A percentile compares a stretch with the other conserved stretches of the same genome.
phyloP scores from a whole-genome alignment of 2,113 vertebrate species.

The Phalacrocorax pelagicus region DNA sequence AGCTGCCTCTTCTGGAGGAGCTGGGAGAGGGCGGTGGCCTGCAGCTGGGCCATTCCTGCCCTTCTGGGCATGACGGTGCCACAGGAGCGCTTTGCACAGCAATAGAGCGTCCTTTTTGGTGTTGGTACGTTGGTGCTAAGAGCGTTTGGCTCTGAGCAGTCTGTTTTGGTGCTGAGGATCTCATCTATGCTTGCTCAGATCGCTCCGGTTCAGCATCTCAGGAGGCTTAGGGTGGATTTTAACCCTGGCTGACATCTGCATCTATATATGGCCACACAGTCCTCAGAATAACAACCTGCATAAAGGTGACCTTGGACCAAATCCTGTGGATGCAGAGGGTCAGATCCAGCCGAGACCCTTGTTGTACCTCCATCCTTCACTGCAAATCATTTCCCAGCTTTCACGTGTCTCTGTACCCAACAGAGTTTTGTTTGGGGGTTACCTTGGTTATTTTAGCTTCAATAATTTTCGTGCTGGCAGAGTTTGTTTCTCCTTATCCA shows the following conservation, averaged over 20 bases:
- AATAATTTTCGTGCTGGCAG: not conserved
- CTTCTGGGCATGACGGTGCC: not conserved
- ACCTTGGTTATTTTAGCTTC: not conserved
- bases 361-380: not conserved
- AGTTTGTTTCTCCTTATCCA: not conserved
- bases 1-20: not conserved
- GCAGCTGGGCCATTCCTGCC: not conserved
- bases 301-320: not conserved
- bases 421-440: not conserved
- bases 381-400: not conserved
- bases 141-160: not conserved
- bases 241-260: not conserved
- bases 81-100: rapidly evolving
- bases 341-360: not conserved
- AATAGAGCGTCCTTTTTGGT: not conserved
- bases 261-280: rapidly evolving
- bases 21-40: not conserved
- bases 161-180: not conserved
- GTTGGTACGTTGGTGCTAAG: not conserved
- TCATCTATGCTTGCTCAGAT: not conserved
- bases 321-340: not conserved
- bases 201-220: not conserved
- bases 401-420: not conserved
- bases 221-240: not conserved
- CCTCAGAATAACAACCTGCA: not conserved